Evolutionary conservation across 2,797 vertebrate genomes (phyloP), one percentile per base, ranked within the genome.

Genomic region (Mormyrus hasselquistii): DNA sequence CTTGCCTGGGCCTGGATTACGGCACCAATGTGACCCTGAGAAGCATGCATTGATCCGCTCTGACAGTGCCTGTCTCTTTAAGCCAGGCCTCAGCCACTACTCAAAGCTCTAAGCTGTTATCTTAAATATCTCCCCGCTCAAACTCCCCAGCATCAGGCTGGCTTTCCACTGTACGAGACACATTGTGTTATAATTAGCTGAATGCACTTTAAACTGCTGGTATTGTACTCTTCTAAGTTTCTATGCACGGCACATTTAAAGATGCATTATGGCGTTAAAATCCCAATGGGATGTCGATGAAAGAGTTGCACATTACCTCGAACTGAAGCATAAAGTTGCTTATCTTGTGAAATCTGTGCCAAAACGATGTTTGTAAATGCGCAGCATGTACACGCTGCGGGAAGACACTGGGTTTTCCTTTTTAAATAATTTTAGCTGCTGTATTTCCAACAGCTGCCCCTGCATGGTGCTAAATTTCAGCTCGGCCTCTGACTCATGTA

Each of bases 51-150:
- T 97, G 97, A 98, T 97, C 94, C 90, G 94, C 95, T 95, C 96
- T 97, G 97, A 97, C 97, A 97, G 96, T 95, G 95, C 94, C 95
- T 95, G 96, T 95, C 95, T 95, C 96, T 96, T 97, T 97, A 97
- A 97, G 95, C 95, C 95, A 94, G 91, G 90, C 94, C 96, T 95
- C 96, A 96, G 96, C 96, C 94, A 95, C 96, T 96, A 96, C 95
- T 95, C 93, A 95, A 95, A 95, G 95, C 95, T 93, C 94, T 96
- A 96, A 95, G 94, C 95, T 94, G 93, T 96, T 96, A 94, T 93
- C 94, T 94, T 93, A 94, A 94, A 94, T 94, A 94, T 94, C 94
- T 95, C 94, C 94, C 93, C 3, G 93, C 93, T 95, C 94, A 96
- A 95, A 96, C 95, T 95, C 94, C 94, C 95, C 94, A 95, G 93